Conservation (phyloP, 2,888 invertebrate species). For the Lagria hirta region DNA sequence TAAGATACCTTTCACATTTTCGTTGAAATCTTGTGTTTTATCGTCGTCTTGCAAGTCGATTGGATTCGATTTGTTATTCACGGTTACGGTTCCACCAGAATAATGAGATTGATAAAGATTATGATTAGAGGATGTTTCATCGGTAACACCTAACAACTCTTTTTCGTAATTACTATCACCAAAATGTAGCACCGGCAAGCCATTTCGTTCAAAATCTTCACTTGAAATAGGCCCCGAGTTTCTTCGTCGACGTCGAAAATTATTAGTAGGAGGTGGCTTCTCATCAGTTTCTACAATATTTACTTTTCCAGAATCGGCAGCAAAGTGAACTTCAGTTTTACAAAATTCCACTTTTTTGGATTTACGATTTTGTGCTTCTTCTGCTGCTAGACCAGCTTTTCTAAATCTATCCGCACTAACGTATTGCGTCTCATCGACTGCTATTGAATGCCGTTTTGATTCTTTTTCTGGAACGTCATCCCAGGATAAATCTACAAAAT, state of each 20-base stretch:
- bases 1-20: constrained; percentile 67
- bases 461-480: constrained; percentile 41
- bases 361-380: constrained; percentile 52
- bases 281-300: constrained; percentile 87
- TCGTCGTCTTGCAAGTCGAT: constrained; percentile 36
- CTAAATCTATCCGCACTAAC: constrained; percentile 44
- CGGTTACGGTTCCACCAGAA: constrained; percentile 39
- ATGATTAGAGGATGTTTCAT: constrained; percentile 18
- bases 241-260: constrained; percentile 70
- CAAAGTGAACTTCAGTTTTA: constrained; percentile 86
- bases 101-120: constrained; percentile 20
- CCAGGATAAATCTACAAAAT: constrained; percentile 38
- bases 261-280: constrained; percentile 82
- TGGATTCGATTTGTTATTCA: constrained; percentile 33
- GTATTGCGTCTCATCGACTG: constrained; percentile 60
- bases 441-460: constrained; percentile 60
- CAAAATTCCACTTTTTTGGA: constrained; percentile 82
- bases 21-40: constrained; percentile 38
- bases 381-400: constrained; percentile 44
- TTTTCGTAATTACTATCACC: constrained; percentile 60
- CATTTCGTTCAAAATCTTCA: constrained; percentile 52
- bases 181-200: constrained; percentile 65
- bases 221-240: constrained; percentile 53
- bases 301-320: constrained; percentile 80
- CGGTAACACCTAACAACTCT: constrained; percentile 46